Evolutionary conservation across 2,113 vertebrate genomes (phyloP).

Genomic region (Saccopteryx leptura): DNA sequence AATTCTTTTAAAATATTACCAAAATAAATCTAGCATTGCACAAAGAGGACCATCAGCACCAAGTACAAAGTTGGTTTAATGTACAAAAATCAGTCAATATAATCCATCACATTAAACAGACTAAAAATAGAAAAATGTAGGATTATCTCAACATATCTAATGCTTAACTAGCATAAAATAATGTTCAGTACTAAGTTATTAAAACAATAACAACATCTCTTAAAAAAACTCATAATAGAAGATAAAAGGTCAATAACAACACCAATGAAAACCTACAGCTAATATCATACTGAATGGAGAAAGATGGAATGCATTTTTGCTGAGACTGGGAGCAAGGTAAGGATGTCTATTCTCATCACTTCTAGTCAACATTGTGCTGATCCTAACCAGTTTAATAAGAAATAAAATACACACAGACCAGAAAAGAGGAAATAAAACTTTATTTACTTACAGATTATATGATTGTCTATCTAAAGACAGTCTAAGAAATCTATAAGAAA

Average conservation of each 20-base stretch:
- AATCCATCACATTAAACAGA: background rate
- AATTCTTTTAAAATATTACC: background rate
- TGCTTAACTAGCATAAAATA: background rate
- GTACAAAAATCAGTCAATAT: background rate
- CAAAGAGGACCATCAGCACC: background rate
- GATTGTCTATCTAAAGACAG: slow-evolving; percentile 30
- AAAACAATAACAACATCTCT: background rate
- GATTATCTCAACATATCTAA: slow-evolving; percentile 1
- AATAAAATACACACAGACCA: background rate
- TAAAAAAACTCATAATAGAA: background rate
- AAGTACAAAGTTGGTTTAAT: background rate
- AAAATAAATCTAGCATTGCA: background rate
- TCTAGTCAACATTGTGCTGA: background rate
- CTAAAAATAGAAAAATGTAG: slow-evolving; percentile 4
- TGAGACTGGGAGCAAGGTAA: background rate
- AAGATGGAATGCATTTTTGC: background rate
- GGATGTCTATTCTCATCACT: background rate
- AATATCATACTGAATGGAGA: background rate
- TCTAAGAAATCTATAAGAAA: slow-evolving; percentile 39
- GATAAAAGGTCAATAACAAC: background rate
- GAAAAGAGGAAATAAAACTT: slow-evolving; percentile 24
- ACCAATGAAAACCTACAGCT: background rate
- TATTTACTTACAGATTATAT: background rate
- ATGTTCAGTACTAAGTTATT: background rate
- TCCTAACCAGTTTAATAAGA: background rate